Conservation (phyloP, 2,888 invertebrate genomes). For the Chaetogeoica ovagalla region DNA sequence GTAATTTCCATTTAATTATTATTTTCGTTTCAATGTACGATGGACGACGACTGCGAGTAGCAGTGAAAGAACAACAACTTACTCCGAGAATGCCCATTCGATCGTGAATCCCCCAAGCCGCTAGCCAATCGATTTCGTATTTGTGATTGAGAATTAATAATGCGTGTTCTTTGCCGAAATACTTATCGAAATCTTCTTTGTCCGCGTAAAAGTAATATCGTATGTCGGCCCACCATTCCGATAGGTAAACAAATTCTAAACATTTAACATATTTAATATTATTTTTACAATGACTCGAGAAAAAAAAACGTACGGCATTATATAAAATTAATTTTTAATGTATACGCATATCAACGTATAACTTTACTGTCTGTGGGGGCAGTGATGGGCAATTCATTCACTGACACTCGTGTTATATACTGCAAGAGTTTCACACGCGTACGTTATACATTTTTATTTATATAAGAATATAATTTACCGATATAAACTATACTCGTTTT, state of each 20-base stretch:
- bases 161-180: slow-evolving; percentile 85
- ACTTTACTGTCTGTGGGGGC: too few species aligned
- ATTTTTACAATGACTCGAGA: neutral
- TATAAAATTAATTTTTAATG: neutral
- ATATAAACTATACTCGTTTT: too few species aligned
- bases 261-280: neutral
- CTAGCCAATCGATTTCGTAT: slow-evolving; percentile 94
- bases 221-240: slow-evolving; percentile 91
- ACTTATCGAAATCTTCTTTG: slow-evolving; percentile 76
- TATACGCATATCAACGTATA: too few species aligned
- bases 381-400: too few species aligned
- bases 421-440: too few species aligned
- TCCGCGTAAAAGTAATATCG: slow-evolving; percentile 75
- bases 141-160: slow-evolving; percentile 91
- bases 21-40: too few species aligned
- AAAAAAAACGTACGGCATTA: neutral
- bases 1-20: slow-evolving; percentile 51
- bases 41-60: neutral
- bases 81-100: slow-evolving; percentile 79
- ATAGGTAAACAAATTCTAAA: slow-evolving; percentile 85
- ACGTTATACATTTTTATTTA: too few species aligned
- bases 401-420: too few species aligned
- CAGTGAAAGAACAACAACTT: slow-evolving; percentile 60
- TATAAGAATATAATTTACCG: too few species aligned
- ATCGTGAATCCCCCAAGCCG: slow-evolving; percentile 90